Evolutionary conservation across 2,113 vertebrate species (phyloP).

Genomic region (Forbesichthys agassizii): DNA sequence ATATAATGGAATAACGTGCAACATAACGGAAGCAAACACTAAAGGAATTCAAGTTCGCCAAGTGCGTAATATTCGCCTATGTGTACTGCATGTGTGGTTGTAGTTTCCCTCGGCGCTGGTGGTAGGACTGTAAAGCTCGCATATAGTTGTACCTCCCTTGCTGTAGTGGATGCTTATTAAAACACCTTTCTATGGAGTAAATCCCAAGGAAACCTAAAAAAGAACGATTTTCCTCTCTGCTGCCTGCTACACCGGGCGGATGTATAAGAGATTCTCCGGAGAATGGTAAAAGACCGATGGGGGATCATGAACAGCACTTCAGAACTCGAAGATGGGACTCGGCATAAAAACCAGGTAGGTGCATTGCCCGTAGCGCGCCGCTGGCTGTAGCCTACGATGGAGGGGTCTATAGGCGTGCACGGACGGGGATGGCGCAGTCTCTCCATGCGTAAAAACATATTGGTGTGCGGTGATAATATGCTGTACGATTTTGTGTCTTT

Average conservation of each 20-base stretch:
- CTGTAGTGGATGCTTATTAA: slow-evolving; percentile 9
- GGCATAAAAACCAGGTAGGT: slow-evolving; percentile 82
- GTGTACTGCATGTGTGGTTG: slow-evolving; percentile 20
- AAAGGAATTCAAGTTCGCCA: slow-evolving; percentile 51
- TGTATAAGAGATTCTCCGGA: slow-evolving; percentile 68
- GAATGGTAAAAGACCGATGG: slow-evolving; percentile 80
- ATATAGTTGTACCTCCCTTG: slow-evolving; percentile 37
- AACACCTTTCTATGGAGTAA: slow-evolving; percentile 61
- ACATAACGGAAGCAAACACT: slow-evolving; percentile 26
- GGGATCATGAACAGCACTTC: slow-evolving; percentile 83
- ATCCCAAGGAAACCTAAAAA: slow-evolving; percentile 43
- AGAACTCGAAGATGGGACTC: slow-evolving; percentile 83
- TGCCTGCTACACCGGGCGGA: slow-evolving; percentile 60
- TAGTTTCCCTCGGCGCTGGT: slow-evolving; percentile 26
- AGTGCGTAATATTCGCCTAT: slow-evolving; percentile 54
- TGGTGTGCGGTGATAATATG: slow-evolving; percentile 17
- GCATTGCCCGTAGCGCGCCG: neutral
- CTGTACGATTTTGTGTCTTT: slow-evolving; percentile 16
- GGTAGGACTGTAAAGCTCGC: slow-evolving; percentile 31
- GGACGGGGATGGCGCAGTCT: slow-evolving; percentile 61
- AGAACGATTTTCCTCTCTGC: slow-evolving; percentile 37
- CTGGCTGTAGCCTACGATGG: slow-evolving; percentile 16
- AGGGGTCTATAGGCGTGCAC: slow-evolving; percentile 41
- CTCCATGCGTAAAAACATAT: slow-evolving; percentile 29
- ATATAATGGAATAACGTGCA: slow-evolving; percentile 41